Evolutionary conservation across 2,797 vertebrate genomes (phyloP).

Genomic region (Australoheros facetus): DNA sequence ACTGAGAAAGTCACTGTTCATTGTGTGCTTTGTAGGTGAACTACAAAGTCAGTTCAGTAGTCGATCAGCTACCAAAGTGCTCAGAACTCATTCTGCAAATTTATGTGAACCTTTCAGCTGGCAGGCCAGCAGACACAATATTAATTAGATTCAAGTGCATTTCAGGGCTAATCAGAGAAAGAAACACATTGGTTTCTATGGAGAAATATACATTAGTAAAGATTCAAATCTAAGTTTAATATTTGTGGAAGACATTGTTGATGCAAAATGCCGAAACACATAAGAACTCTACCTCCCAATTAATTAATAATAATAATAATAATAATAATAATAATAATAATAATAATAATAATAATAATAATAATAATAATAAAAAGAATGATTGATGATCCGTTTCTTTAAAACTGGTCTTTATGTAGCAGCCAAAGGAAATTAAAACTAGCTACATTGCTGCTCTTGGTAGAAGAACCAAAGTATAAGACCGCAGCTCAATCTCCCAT

Average conservation of each 20-base stretch:
- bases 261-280: not conserved
- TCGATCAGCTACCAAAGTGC: not conserved
- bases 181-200: not conserved
- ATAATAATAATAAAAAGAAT: too few relatives aligned
- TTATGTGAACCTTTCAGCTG: not conserved
- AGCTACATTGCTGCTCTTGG: not conserved
- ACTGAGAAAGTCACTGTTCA: not conserved
- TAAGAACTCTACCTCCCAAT: not conserved
- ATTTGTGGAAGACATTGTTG: not conserved
- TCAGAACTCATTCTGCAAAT: not conserved
- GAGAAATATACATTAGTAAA: not conserved
- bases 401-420: not conserved
- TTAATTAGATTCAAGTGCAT: not conserved
- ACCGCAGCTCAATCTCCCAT: constrained; percentile 4
- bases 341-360: too few relatives aligned
- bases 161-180: not conserved
- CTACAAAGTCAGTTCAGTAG: not conserved
- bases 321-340: too few relatives aligned
- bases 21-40: not conserved
- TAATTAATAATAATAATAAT: too few relatives aligned
- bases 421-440: not conserved
- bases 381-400: not conserved
- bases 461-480: not conserved
- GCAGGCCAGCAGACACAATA: not conserved
- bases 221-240: not conserved